Evolutionary conservation across 2,797 vertebrate species (phyloP).

Genomic region (Pseudochirops corinnae): DNA sequence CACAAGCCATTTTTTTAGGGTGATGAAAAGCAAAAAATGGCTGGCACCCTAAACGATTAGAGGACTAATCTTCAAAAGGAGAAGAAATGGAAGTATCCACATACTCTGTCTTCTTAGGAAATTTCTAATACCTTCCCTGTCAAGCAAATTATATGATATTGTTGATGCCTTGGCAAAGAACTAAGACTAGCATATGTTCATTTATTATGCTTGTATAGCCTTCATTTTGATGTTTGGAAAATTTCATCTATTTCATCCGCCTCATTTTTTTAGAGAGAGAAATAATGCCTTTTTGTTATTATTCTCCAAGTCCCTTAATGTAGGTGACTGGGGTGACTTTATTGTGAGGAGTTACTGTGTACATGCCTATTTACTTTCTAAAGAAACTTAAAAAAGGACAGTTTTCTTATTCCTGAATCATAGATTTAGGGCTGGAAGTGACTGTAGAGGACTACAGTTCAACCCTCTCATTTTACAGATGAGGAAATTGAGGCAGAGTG

Average conservation of each 20-base stretch:
- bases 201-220: not conserved
- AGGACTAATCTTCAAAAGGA: constrained; percentile 23
- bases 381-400: not conserved
- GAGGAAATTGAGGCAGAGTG: not conserved
- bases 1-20: not conserved
- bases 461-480: not conserved
- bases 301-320: not conserved
- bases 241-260: not conserved
- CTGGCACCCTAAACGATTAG: not conserved
- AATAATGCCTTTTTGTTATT: not conserved
- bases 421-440: not conserved
- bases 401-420: not conserved
- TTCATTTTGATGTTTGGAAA: not conserved
- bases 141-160: not conserved
- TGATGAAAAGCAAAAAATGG: not conserved
- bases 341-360: not conserved
- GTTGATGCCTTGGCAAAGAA: not conserved
- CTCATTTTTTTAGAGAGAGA: not conserved
- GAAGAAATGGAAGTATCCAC: not conserved
- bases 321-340: not conserved
- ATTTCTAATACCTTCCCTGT: constrained; percentile 34
- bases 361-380: not conserved
- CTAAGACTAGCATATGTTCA: not conserved
- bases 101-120: not conserved
- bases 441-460: not conserved